Conservation (phyloP, 2,888 invertebrate species). For the Andrena marginata region DNA sequence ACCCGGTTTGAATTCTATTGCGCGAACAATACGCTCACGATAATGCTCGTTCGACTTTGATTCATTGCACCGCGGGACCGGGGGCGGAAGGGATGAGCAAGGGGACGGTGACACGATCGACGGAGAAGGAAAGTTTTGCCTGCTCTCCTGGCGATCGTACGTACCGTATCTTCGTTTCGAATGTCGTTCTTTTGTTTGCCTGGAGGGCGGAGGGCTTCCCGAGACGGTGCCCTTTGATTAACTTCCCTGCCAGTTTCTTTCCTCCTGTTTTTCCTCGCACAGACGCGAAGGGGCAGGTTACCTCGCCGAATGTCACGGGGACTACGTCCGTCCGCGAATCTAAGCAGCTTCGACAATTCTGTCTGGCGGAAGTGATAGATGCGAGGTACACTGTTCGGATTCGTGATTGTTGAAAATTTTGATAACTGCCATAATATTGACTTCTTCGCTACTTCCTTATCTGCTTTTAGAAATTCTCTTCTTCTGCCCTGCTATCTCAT, state of each 20-base stretch:
- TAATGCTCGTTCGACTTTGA: constrained; percentile 74
- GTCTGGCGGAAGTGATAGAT: no score
- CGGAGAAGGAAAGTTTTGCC: constrained; percentile 11
- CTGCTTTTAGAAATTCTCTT: no score
- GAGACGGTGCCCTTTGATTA: constrained; percentile 13
- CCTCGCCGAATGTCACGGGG: no score
- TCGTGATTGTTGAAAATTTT: no score
- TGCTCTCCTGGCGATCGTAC: constrained; percentile 14
- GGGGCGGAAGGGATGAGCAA: constrained; percentile 12
- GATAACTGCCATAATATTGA: no score
- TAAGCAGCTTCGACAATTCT: no score
- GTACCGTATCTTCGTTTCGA: constrained; percentile 6
- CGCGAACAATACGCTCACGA: constrained; percentile 74
- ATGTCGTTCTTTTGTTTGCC: constrained; percentile 1
- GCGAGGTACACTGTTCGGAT: no score
- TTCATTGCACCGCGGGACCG: constrained; percentile 63
- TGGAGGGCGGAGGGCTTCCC: background rate
- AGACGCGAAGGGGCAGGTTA: background rate
- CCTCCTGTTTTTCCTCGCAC: background rate
- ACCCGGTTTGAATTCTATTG: constrained; percentile 74
- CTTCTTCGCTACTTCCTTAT: no score
- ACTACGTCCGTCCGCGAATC: no score
- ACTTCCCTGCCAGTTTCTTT: background rate
- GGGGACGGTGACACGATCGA: constrained; percentile 5
- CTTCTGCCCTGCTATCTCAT: no score